Evolutionary conservation across 1,140 invertebrate genomes (phyloP), one percentile per base, ranked within the genome.

Genomic region (Drosophila sp.): DNA sequence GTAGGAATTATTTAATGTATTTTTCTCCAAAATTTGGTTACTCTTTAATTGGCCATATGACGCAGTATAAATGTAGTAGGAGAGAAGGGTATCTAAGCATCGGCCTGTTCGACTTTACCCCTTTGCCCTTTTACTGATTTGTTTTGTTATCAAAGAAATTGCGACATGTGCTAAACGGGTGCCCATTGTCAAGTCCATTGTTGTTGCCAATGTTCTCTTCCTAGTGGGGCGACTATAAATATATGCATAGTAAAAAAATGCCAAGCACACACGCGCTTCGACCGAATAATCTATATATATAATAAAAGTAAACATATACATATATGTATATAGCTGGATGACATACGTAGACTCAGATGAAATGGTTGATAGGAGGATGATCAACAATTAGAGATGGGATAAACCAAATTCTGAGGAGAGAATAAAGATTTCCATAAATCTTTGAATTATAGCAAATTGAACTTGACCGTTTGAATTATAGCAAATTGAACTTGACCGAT

Each of bases 151-250:
- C 44, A 50, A 75, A 61, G 29, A 75, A 40, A 65, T 75, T 72
- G 64, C 65, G 73, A 76, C 44, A 57, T 57, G 30, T 27, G 29
- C 30, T 32, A 72, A 60, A 66, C 30, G 73, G 73, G 73, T 76
- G 73, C 40, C 73, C 73, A 70, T 76, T 76, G 73, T 63, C 66
- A 76, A 54, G 44, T 27, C 8, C 8, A 23, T 50, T 27, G 44
- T 17, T 23, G 23, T 38, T 76, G 38, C 27, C 60, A 41, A 27
- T 47, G 50, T 25, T 50, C 44, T 50, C 63, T 65, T 54, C 54
- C 68, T 57, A 61, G 8, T 38, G 35, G 3, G 7, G 5, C 32
- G 17, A 50, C 29, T 77, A 77, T 77, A 60, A 66, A 71, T 77
- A 77, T 17, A 50, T 5, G 8, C 8, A 17, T 8, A 30, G n/a